These are phyloP conservation scores for Callimorpha dominula DNA, from an alignment of 2,888 invertebrate genomes.

Conservation along the genomic window DNA sequence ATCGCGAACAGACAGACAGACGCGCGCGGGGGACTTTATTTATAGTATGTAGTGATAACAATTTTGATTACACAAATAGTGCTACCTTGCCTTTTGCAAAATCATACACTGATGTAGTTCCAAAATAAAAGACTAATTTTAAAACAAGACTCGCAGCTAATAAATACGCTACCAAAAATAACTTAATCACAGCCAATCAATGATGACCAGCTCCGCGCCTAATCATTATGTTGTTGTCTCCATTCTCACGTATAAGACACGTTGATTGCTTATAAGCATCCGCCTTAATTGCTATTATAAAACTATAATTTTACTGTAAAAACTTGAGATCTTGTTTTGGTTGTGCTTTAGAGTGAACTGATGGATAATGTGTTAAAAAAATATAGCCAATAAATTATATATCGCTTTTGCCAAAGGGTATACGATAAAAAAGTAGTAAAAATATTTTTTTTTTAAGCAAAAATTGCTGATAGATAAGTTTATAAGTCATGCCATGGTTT, in stretches of 20 bases:
- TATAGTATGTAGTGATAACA: too few species aligned
- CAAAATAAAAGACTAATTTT: neutral
- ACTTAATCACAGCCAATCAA: constrained; percentile 43
- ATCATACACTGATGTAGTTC: neutral
- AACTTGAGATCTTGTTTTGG: constrained; percentile 31
- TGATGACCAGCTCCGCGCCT: constrained; percentile 29
- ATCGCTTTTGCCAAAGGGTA: neutral
- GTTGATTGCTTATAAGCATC: constrained; percentile 49
- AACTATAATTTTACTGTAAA: constrained; percentile 35
- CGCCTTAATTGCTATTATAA: constrained; percentile 53
- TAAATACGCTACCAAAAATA: constrained; percentile 31
- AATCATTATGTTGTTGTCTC: constrained; percentile 43
- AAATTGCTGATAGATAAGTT: too few species aligned
- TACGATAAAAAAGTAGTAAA: too few species aligned
- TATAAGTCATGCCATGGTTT: too few species aligned
- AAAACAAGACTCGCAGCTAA: constrained; percentile 5
- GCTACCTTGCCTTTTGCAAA: neutral
- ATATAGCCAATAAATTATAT: neutral
- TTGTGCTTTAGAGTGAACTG: constrained; percentile 7
- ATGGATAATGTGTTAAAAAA: constrained; percentile 1
- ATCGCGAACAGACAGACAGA: too few species aligned
- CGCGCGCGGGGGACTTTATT: too few species aligned
- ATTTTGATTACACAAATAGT: too few species aligned
- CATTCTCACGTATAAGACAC: constrained; percentile 50
- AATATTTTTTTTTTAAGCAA: too few species aligned